Percentiles rank a stretch among this genome's conserved stretches.
phyloP scores from a whole-genome alignment of 1,140 invertebrate species.

The Trypoxylus dichotomus region DNA sequence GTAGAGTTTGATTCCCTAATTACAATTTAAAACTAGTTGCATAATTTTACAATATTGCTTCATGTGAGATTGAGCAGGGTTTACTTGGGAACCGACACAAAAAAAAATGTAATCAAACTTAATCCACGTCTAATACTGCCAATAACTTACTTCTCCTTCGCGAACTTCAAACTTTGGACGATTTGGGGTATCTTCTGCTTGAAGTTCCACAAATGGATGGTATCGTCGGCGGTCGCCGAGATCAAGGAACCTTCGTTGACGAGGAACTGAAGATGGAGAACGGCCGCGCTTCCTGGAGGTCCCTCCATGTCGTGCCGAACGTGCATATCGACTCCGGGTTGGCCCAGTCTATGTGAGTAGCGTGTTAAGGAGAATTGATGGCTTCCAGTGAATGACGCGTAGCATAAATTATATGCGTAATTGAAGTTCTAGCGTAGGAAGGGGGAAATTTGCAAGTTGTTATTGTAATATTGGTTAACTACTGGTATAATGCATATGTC shows the following conservation, averaged over 20 bases:
- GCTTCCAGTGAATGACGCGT: background rate
- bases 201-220: slow-evolving; percentile 96
- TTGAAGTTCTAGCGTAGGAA: too few species aligned
- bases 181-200: slow-evolving; percentile 93
- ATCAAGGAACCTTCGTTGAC: slow-evolving; percentile 96
- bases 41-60: too few species aligned
- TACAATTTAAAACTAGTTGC: too few species aligned
- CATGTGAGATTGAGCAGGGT: too few species aligned
- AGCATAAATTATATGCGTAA: too few species aligned
- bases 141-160: slow-evolving; percentile 84
- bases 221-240: slow-evolving; percentile 92
- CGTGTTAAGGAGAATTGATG: slow-evolving; percentile 51
- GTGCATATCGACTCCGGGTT: slow-evolving; percentile 93
- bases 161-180: slow-evolving; percentile 94
- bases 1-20: too few species aligned
- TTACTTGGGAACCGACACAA: too few species aligned
- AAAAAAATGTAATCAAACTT: too few species aligned
- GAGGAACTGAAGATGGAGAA: slow-evolving; percentile 90
- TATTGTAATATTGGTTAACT: too few species aligned
- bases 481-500: too few species aligned
- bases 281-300: slow-evolving; percentile 60
- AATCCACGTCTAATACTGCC: too few species aligned
- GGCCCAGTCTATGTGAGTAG: slow-evolving; percentile 71
- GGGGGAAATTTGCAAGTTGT: too few species aligned
- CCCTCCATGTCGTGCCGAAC: slow-evolving; percentile 76